phyloP scores from a whole-genome alignment of 2,888 invertebrate genomes.

The Netelia inedita region DNA sequence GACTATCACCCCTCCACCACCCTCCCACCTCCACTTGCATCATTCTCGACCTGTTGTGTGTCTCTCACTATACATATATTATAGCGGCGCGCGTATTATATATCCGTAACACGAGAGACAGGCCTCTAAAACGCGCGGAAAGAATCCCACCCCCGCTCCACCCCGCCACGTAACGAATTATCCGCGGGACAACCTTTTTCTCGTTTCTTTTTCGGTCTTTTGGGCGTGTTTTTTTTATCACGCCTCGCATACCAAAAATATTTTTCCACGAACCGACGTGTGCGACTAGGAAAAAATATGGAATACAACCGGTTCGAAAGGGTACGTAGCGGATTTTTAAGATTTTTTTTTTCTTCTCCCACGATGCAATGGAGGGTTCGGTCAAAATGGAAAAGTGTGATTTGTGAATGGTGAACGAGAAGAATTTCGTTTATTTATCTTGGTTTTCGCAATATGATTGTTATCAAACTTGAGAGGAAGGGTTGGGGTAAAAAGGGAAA shows the following conservation, averaged over 20 bases:
- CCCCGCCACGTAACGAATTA: not conserved
- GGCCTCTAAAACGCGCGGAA: slow-evolving; percentile 42
- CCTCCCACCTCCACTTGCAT: not conserved
- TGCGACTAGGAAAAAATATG: too few relatives aligned
- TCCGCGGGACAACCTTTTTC: not conserved
- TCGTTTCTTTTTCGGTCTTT: not conserved
- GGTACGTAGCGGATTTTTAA: too few relatives aligned
- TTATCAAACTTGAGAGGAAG: too few relatives aligned
- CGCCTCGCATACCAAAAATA: not conserved
- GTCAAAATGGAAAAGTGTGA: too few relatives aligned
- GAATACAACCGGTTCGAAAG: too few relatives aligned
- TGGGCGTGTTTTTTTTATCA: not conserved
- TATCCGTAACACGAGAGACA: slow-evolving; percentile 20
- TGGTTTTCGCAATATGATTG: too few relatives aligned
- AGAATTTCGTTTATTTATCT: too few relatives aligned
- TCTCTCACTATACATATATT: not conserved
- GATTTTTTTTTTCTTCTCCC: too few relatives aligned
- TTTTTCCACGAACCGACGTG: too few relatives aligned
- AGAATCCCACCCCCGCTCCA: not conserved
- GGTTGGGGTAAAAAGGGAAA: too few relatives aligned
- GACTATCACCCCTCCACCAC: not conserved
- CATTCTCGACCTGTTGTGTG: not conserved
- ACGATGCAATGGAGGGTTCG: too few relatives aligned
- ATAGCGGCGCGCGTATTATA: not conserved
- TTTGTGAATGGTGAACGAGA: too few relatives aligned